A percentile compares a stretch with the other conserved stretches of the same genome.
phyloP scores from a whole-genome alignment of 2,797 vertebrate species.

The Clangula hyemalis region DNA sequence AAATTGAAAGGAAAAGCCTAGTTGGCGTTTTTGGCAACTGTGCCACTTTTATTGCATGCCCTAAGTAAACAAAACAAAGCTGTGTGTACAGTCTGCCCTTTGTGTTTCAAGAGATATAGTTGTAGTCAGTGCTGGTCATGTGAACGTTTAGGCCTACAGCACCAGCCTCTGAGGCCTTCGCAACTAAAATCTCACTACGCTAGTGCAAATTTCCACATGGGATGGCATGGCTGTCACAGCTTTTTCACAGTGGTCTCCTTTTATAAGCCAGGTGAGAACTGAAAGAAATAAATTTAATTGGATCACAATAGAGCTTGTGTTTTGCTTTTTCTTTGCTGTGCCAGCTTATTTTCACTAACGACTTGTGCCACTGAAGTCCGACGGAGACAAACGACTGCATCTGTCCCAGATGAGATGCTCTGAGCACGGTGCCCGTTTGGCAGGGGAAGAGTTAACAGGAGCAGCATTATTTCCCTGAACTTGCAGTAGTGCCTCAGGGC shows the following conservation, averaged over 20 bases:
- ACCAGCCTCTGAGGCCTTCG: background rate
- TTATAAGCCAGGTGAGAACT: background rate
- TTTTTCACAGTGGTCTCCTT: background rate
- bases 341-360: background rate
- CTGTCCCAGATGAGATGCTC: background rate
- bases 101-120: background rate
- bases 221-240: background rate
- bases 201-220: background rate
- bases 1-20: background rate
- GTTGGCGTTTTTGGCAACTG: background rate
- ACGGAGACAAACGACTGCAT: background rate
- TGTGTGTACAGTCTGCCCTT: background rate
- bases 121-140: background rate
- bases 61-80: background rate
- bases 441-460: background rate
- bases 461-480: background rate
- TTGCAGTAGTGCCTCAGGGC: background rate
- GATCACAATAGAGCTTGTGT: background rate
- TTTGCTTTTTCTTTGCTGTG: background rate
- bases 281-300: background rate
- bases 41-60: background rate
- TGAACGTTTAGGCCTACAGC: background rate
- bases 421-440: fast-evolving
- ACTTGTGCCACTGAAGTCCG: background rate
- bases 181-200: background rate